phyloP scores from a whole-genome alignment of 2,797 vertebrate genomes.

The Parauchenoglanis punctatus region DNA sequence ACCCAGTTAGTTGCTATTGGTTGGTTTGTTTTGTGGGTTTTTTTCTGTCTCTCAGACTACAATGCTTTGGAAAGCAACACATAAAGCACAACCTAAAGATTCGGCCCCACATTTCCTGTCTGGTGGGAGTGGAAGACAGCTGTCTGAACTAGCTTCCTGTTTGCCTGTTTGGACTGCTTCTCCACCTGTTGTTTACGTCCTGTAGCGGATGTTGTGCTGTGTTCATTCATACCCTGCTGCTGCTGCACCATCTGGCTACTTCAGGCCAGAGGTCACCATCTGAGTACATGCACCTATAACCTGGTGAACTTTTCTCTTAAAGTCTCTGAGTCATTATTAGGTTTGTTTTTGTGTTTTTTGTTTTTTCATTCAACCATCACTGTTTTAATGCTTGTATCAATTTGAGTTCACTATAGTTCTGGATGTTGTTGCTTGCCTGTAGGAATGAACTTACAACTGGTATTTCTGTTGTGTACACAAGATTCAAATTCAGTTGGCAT shows the following conservation, averaged over 20 bases:
- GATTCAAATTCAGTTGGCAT: neutral
- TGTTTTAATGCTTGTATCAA: neutral
- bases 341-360: neutral
- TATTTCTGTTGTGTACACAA: neutral
- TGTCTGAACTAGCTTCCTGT: constrained; percentile 59
- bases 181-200: constrained; percentile 60
- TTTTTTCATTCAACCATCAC: neutral
- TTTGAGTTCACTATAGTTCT: neutral
- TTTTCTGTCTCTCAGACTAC: constrained; percentile 13
- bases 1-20: neutral
- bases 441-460: neutral
- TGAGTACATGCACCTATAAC: constrained; percentile 5
- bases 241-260: constrained; percentile 40
- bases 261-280: constrained; percentile 13
- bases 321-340: neutral
- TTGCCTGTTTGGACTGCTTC: constrained; percentile 57
- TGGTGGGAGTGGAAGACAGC: constrained; percentile 50
- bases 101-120: constrained; percentile 55
- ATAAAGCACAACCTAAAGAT: constrained; percentile 34
- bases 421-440: neutral
- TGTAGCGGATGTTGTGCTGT: constrained; percentile 47
- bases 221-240: constrained; percentile 31
- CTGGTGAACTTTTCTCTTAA: neutral
- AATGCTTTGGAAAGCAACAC: constrained; percentile 39
- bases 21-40: neutral